Evolutionary conservation across 2,113 vertebrate genomes (phyloP), one percentile per base, ranked within the genome.

Genomic region (Tetrax tetrax): DNA sequence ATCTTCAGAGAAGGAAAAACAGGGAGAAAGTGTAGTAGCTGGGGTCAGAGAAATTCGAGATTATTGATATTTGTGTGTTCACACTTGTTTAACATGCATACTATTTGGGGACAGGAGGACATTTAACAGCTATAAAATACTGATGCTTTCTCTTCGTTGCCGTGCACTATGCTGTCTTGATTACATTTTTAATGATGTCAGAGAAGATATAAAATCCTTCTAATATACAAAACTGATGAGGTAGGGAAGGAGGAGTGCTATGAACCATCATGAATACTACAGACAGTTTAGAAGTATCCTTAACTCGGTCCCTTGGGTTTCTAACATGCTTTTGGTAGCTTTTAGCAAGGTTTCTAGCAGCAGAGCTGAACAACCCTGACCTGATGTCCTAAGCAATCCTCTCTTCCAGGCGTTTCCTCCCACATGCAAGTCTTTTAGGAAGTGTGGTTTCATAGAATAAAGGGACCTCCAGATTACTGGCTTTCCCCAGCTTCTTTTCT

Each of bases 381-480:
- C 41, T 28, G 45, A 47, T 10, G 12, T 31, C 74, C 65, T 18
- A 69, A 37, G 41, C 14, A 38, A 71, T 8, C 6, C 56, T 51
- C 65, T 35, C 61, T 31, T 48, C 24, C 51, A 92, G 48, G 10
- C n/a, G 12, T 16, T 65, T 75, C 28, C 33, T 94, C 65, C 41
- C 41, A 45, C n/a, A 11, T 0, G 4, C 2, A 3, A 5, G 60
- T 12, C 47, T 71, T 86, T 31, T 6, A 61, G 31, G 13, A 50
- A 21, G 9, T 6, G 14, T 25, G 13, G n/a, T 50, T 74, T 70
- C 28, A 35, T 6, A 6, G 76, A 35, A 20, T 7, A 53, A 51
- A 80, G n/a, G 10, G 60, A 60, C 31, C 38, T 65, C 18, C 29
- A 64, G 33, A 48, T 16, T 19, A 51, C 29, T 37, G 56, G 4